Base-by-base conservation (phyloP, 92 coral and sea anemone species). In the Actinernus sp. region DNA sequence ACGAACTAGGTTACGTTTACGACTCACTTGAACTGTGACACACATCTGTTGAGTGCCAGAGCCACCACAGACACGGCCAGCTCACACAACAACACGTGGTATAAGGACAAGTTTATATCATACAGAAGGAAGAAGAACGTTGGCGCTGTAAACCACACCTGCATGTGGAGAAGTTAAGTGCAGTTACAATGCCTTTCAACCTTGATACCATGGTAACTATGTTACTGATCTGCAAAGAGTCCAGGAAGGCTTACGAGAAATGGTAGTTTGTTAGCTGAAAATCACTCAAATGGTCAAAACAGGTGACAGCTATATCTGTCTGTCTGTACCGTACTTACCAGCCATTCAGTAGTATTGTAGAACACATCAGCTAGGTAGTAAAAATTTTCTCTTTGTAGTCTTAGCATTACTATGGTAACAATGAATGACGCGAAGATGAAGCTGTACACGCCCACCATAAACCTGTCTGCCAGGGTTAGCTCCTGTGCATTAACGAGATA, bases 111-210 rank as follows among this genome's bases (percentile, higher is more conserved):
- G 68, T 92, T 92, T 55, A 95, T 45, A 49, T 95, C 91, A 63
- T 95, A 91, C 21, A 87, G 61, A 11, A 95, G 82, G 72, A 95
- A 95, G 69, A 95, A 95, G 83, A 95, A 95, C 49, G 89, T 79
- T 5, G 97, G 99, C 1, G 97, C 99, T 12, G 93, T 91, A 38
- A 95, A 95, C 99, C 99, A 95, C 10, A 95, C 99, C 99, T 95
- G 77, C 17, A 59, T 27, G 2, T 26, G 28, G 46, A 65, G 13
- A 65, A 48, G 1, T n/a, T 26, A 11, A 12, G 1, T 13, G 17
- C 43, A 8, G n/a, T 37, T 37, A 8, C 8, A 8, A 8, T 37
- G 43, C 43, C n/a, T 37, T 37, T n/a, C n/a, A n/a, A n/a, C n/a
- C n/a, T n/a, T n/a, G n/a, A n/a, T n/a, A n/a, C n/a, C n/a, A n/a